phyloP scores from a whole-genome alignment of 2,888 invertebrate species.

The Drosophila fulvimacula region DNA sequence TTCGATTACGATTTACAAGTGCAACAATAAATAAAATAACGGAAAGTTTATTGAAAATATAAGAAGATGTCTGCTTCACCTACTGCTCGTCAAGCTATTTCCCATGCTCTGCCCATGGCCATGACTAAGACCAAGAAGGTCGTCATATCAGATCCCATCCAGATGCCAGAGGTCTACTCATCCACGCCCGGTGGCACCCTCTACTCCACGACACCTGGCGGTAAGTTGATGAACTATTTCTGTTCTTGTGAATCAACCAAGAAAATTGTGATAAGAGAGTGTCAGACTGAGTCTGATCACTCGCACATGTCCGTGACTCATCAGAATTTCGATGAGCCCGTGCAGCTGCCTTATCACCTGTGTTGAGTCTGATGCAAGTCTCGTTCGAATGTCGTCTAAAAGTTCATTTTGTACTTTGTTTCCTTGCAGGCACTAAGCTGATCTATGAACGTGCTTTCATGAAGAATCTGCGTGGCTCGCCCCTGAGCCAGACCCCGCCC shows the following conservation, averaged over 20 bases:
- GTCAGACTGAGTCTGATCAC: neutral
- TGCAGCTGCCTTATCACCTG: constrained; percentile 56
- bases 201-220: constrained; percentile 98
- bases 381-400: constrained; percentile 35
- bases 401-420: constrained; percentile 7
- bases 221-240: constrained; percentile 86
- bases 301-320: constrained; percentile 47
- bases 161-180: constrained; percentile 95
- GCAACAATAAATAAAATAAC: constrained; percentile 41
- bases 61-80: constrained; percentile 92
- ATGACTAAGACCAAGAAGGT: constrained; percentile 92
- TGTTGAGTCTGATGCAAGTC: constrained; percentile 52
- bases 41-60: constrained; percentile 30
- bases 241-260: constrained; percentile 41
- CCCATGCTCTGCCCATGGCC: constrained; percentile 90
- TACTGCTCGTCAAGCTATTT: constrained; percentile 89
- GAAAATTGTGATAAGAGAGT: constrained; percentile 34
- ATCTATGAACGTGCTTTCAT: constrained; percentile 95
- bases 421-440: constrained; percentile 93
- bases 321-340: constrained; percentile 12
- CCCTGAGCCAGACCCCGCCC: constrained; percentile 97
- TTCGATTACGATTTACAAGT: constrained; percentile 50
- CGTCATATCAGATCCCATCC: constrained; percentile 92
- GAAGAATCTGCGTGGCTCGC: constrained; percentile 94
- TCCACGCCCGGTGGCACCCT: constrained; percentile 97